Percentiles rank a stretch among this genome's conserved stretches.
phyloP scores from a whole-genome alignment of 2,113 vertebrate species.

The Merops nubicus region DNA sequence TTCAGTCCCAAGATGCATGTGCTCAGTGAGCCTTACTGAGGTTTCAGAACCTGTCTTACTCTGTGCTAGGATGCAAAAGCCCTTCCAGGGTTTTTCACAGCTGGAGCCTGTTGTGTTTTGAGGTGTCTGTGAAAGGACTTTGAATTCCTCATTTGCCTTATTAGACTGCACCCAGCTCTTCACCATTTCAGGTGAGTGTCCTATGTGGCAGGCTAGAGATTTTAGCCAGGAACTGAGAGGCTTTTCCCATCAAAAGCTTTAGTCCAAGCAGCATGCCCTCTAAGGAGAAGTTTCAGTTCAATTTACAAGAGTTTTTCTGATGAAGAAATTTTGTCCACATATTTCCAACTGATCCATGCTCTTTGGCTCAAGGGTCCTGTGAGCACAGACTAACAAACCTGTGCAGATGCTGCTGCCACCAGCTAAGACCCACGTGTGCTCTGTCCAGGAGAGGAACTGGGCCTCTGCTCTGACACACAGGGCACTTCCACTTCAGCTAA shows the following conservation, averaged over 20 bases:
- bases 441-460: not conserved
- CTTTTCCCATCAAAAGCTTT: not conserved
- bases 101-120: not conserved
- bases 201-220: not conserved
- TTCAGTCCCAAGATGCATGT: not conserved
- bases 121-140: not conserved
- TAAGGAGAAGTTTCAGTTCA: not conserved
- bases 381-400: not conserved
- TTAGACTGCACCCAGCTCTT: not conserved
- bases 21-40: fast-evolving
- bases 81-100: not conserved
- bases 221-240: not conserved
- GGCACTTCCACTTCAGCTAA: not conserved
- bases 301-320: not conserved
- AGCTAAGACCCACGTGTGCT: not conserved
- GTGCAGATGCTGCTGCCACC: fast-evolving
- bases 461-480: not conserved
- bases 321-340: fast-evolving
- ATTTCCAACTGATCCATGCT: not conserved
- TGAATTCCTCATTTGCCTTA: not conserved
- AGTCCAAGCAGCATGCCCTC: not conserved
- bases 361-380: fast-evolving
- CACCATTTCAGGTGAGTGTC: not conserved
- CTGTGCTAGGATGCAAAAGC: not conserved
- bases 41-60: not conserved